Evolutionary conservation across 2,888 invertebrate genomes (phyloP), one percentile per base, ranked within the genome.

Genomic region (Tineola bisselliella): DNA sequence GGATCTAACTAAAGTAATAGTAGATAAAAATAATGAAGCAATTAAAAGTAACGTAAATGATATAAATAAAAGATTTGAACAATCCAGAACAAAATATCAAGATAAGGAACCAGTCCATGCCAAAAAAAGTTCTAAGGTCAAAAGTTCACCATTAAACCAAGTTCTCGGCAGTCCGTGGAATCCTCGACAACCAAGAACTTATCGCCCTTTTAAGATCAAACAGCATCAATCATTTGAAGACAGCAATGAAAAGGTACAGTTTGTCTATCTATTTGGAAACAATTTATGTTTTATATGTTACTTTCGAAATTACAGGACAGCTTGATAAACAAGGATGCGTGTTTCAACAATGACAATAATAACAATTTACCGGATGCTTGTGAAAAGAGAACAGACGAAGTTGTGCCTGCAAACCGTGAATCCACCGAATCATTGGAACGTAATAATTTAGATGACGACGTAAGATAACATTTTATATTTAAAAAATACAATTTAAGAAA

Each of bases 131-230:
- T 64, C 63, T n/a, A 38, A n/a, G 38, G 15, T 48, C 48, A 73
- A 67, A 66, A 74, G 68, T 62, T 75, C 77, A 18, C 79, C 88
- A 64, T 79, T 81, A 59, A 89, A 89, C 68, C 79, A 87, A 67
- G 88, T 89, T 15, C 68, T 88, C 66, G 87, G 88, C n/a, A 88
- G 82, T 68, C 90, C 90, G 11, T 90, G 90, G 90, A 79, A 77
- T 65, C 83, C 88, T 1, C 79, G 86, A 48, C 69, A 74, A 57
- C 80, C 84, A 11, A 70, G 70, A 59, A 73, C 73, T 63, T 82
- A 72, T 65, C 79, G 68, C 64, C 84, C 83, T 8, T 75, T 58
- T 33, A 58, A 58, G 19, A 58, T 17, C 33, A 58, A 33, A 33
- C 17, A 30, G 30, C 58, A 33, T 15, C 25, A 11, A 25, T 54